Evolutionary conservation across 2,888 invertebrate genomes (phyloP).

Genomic region (Heliothis peltigera): DNA sequence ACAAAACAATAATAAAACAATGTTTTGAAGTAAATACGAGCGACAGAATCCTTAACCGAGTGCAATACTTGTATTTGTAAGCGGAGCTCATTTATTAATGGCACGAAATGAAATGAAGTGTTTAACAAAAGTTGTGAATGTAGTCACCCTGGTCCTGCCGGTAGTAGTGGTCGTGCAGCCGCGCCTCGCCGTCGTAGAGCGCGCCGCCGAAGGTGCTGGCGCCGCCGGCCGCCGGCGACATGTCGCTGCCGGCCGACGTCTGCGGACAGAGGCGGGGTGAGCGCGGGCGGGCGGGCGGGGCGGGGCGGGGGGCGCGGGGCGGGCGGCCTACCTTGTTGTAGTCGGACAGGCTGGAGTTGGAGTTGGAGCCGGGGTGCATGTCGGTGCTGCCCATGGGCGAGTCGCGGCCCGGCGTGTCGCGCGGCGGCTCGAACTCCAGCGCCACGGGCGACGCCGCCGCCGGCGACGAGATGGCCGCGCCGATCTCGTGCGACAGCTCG

Average conservation of each 20-base stretch:
- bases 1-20: too few species aligned
- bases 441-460: slow-evolving; percentile 92
- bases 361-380: slow-evolving; percentile 64
- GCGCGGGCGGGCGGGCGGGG: not conserved
- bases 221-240: slow-evolving; percentile 62
- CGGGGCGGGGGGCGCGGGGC: slow-evolving; percentile 1
- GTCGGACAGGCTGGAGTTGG: slow-evolving; percentile 76
- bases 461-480: slow-evolving; percentile 94
- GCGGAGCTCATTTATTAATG: too few species aligned
- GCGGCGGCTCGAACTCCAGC: slow-evolving; percentile 93
- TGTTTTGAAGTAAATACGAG: too few species aligned
- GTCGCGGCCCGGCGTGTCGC: slow-evolving; percentile 77
- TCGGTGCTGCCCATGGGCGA: slow-evolving; percentile 66
- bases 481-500: slow-evolving; percentile 94
- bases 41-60: too few species aligned
- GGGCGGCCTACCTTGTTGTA: slow-evolving; percentile 76
- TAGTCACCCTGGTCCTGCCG: slow-evolving; percentile 73
- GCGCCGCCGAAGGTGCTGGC: slow-evolving; percentile 66
- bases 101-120: too few species aligned
- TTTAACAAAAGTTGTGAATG: not conserved
- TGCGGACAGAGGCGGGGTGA: slow-evolving; percentile 42
- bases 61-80: too few species aligned
- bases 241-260: slow-evolving; percentile 68
- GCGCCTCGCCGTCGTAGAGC: slow-evolving; percentile 52
- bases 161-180: slow-evolving; percentile 72